Conservation (phyloP, 2,113 vertebrate species). For the Athene cunicularia region DNA sequence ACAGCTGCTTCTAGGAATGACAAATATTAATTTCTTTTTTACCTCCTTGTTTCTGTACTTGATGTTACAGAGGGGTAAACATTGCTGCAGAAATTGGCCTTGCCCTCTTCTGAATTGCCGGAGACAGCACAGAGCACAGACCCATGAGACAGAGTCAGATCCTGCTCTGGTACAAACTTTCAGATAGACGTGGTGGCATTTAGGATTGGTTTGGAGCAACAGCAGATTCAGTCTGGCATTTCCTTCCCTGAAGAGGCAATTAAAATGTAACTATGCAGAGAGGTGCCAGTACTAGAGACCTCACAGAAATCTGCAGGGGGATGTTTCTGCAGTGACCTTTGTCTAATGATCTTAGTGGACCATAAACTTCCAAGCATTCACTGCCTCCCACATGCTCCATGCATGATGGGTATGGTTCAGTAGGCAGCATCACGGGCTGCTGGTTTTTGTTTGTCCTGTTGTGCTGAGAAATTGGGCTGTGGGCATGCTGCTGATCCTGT, state of each 20-base stretch:
- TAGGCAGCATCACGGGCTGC: background rate
- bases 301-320: background rate
- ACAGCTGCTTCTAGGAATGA: background rate
- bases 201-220: background rate
- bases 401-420: background rate
- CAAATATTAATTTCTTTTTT: background rate
- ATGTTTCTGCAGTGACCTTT: background rate
- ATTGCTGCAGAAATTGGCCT: background rate
- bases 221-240: background rate
- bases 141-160: background rate
- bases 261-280: background rate
- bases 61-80: background rate
- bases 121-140: background rate
- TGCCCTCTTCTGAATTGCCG: background rate
- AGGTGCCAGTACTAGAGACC: background rate
- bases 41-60: background rate
- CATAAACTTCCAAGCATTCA: background rate
- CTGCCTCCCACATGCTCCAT: background rate
- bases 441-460: background rate
- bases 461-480: background rate
- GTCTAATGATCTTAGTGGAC: background rate
- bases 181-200: background rate
- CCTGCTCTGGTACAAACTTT: background rate
- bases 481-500: background rate
- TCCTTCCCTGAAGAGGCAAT: constrained; percentile 8